Evolutionary conservation across 2,113 vertebrate species (phyloP).

Genomic region (Ophthalmolycus amberensis): DNA sequence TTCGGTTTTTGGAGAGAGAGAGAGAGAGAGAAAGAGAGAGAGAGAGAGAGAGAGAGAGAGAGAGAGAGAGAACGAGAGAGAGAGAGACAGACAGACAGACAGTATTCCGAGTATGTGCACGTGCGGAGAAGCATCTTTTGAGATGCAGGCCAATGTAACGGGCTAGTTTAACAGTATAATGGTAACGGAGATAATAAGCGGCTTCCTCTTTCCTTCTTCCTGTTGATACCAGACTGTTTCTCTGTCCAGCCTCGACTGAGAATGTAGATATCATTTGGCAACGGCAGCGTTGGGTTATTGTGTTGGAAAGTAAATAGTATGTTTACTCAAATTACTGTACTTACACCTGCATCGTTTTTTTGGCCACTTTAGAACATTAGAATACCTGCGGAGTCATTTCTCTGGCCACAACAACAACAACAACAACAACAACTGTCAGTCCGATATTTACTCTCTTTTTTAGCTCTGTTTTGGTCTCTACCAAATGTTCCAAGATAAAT

Average conservation of each 20-base stretch:
- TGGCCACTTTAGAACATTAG: too few relatives aligned
- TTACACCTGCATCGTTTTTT: not conserved
- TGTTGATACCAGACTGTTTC: slow-evolving; percentile 53
- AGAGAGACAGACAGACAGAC: slow-evolving; percentile 10
- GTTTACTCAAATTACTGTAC: not conserved
- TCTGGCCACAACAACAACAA: not conserved
- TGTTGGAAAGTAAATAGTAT: not conserved
- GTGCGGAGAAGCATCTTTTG: slow-evolving; percentile 44
- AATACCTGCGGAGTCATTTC: not conserved
- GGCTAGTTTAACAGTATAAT: slow-evolving; percentile 49
- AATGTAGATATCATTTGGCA: slow-evolving; percentile 27
- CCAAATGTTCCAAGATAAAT: not conserved
- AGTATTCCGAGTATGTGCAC: slow-evolving; percentile 46
- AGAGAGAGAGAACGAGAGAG: slow-evolving; percentile 6
- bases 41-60: slow-evolving; percentile 2
- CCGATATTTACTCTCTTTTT: not conserved
- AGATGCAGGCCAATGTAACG: slow-evolving; percentile 39
- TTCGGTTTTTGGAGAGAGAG: slow-evolving; percentile 3
- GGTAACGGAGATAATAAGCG: slow-evolving; percentile 51
- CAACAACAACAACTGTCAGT: not conserved
- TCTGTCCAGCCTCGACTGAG: slow-evolving; percentile 15
- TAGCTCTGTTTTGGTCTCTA: not conserved
- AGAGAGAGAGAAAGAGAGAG: slow-evolving; percentile 3
- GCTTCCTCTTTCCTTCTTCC: slow-evolving; percentile 65
- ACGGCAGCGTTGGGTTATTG: not conserved